phyloP scores from a whole-genome alignment of 2,797 vertebrate genomes.

The Catharus ustulatus region DNA sequence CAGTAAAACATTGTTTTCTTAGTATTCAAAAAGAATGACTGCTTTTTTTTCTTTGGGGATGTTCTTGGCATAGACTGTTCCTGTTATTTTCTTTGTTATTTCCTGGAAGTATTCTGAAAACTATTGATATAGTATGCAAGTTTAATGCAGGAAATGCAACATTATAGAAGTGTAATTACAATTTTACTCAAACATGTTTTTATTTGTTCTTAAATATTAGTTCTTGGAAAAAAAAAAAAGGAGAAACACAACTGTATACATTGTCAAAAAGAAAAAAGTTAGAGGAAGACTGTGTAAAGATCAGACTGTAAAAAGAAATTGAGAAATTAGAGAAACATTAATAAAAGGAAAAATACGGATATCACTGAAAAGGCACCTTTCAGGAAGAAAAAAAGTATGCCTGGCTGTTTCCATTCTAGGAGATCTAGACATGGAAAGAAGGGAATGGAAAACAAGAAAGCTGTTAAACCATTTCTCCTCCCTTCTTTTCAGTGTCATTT shows the following conservation, averaged over 20 bases:
- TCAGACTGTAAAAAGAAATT: background rate
- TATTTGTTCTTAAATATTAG: background rate
- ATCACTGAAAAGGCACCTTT: background rate
- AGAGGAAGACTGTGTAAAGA: background rate
- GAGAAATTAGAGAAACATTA: background rate
- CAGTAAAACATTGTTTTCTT: conserved; percentile 66
- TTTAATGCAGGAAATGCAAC: conserved; percentile 50
- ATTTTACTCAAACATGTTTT: conserved; percentile 40
- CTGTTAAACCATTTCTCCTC: conserved; percentile 5
- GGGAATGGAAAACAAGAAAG: conserved; percentile 20
- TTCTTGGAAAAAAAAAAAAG: background rate
- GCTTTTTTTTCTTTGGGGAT: conserved; percentile 64
- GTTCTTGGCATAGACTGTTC: conserved; percentile 58
- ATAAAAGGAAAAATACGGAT: background rate
- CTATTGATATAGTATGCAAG: conserved; percentile 60
- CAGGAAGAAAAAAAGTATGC: background rate
- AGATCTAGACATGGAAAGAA: background rate
- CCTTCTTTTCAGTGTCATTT: conserved; percentile 29
- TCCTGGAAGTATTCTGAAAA: conserved; percentile 67
- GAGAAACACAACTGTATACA: background rate
- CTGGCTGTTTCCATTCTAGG: background rate
- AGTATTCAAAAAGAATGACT: conserved; percentile 65
- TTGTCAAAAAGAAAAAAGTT: background rate
- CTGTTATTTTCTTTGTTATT: conserved; percentile 63
- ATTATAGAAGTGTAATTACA: conserved; percentile 29